Percentiles rank a stretch among this genome's conserved stretches.
phyloP scores from a whole-genome alignment of 2,113 vertebrate genomes.

The Perccottus glenii region DNA sequence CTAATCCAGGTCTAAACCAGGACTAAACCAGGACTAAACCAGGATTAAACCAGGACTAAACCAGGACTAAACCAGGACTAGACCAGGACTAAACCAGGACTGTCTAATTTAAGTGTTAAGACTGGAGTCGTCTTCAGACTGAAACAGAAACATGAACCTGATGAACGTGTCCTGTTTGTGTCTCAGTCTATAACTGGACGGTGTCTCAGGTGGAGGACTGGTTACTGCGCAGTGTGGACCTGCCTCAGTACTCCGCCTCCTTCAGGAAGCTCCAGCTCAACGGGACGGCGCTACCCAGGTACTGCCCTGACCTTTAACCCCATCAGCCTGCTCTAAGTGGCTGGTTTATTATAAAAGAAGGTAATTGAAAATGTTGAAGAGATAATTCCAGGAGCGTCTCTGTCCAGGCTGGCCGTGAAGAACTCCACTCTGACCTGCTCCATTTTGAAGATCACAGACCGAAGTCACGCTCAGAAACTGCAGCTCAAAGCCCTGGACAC shows the following conservation, averaged over 20 bases:
- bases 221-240: constrained; percentile 87
- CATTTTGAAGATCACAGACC: constrained; percentile 87
- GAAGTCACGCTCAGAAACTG: constrained; percentile 93
- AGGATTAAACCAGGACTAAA: too few species aligned
- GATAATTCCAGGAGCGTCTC: too few species aligned
- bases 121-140: too few species aligned
- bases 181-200: constrained; percentile 91
- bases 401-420: constrained; percentile 87
- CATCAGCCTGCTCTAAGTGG: too few species aligned
- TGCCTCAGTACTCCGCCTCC: constrained; percentile 89
- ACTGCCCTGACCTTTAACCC: constrained; percentile 6
- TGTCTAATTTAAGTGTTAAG: too few species aligned
- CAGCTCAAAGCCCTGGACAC: constrained; percentile 94
- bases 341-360: not conserved
- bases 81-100: too few species aligned
- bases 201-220: constrained; percentile 88
- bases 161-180: constrained; percentile 37
- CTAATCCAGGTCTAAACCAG: too few species aligned
- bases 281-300: constrained; percentile 92
- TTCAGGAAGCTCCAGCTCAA: constrained; percentile 87
- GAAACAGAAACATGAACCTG: too few species aligned
- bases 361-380: too few species aligned
- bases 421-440: constrained; percentile 85
- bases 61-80: too few species aligned
- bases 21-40: too few species aligned